Conservation (phyloP, 1,140 invertebrate genomes). For the Mylabris phalerata region DNA sequence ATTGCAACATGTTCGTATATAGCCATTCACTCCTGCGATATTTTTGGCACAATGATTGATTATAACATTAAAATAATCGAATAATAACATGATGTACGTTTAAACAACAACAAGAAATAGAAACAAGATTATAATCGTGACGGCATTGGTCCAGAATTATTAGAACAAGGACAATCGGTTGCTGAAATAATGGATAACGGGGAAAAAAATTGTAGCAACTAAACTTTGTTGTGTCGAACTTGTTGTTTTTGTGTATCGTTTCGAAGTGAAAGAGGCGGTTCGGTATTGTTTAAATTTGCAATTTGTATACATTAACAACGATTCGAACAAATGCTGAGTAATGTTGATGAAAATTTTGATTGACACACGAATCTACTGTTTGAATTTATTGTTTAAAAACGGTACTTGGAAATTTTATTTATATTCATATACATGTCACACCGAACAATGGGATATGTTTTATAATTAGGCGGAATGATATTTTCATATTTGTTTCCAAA, state of each 20-base stretch:
- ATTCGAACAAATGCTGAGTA: conserved; percentile 12
- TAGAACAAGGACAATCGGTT: conserved; percentile 5
- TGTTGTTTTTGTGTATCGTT: no score
- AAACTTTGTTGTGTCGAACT: no score
- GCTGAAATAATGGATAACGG: no score
- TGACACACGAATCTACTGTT: conserved; percentile 14
- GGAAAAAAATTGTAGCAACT: no score
- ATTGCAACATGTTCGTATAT: no score
- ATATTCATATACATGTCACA: conserved; percentile 11
- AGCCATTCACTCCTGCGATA: no score
- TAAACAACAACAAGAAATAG: no score
- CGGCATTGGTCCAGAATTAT: conserved; percentile 9
- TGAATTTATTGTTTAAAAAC: conserved; percentile 13
- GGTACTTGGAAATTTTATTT: conserved; percentile 12
- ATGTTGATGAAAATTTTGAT: conserved; percentile 17
- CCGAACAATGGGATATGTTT: conserved; percentile 4
- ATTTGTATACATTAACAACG: no score
- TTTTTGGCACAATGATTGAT: no score
- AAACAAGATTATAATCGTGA: conserved; percentile 1
- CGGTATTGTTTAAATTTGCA: conserved; percentile 2
- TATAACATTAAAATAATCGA: no score
- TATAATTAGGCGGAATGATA: conserved; percentile 11
- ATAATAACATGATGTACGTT: no score
- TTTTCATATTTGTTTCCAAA: background rate
- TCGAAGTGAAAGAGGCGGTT: background rate